These are phyloP conservation scores for Danio albolineatus DNA, from an alignment of 2,797 vertebrate genomes.

Conservation along the genomic window DNA sequence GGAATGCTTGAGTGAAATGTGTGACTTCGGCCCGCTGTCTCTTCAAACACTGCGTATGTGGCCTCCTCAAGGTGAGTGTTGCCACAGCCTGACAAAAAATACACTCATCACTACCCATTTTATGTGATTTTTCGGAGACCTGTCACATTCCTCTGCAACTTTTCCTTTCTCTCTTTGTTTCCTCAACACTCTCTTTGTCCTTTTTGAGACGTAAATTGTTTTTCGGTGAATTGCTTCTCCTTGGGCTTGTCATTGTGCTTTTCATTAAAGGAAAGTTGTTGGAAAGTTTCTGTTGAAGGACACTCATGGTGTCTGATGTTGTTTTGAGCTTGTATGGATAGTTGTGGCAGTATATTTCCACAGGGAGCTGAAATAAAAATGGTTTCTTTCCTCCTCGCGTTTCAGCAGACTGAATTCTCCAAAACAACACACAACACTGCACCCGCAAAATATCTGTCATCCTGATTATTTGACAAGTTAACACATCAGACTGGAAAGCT, in stretches of 20 bases:
- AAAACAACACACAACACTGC: not conserved
- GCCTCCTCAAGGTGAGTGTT: constrained; percentile 55
- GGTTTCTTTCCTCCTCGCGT: not conserved
- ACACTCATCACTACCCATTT: constrained; percentile 53
- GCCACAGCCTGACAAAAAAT: constrained; percentile 47
- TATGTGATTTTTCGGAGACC: constrained; percentile 51
- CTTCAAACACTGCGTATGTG: constrained; percentile 31
- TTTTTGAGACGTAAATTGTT: constrained; percentile 60
- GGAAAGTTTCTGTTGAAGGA: constrained; percentile 56
- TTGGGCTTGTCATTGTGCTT: constrained; percentile 59
- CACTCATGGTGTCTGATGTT: constrained; percentile 51
- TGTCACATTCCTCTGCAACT: constrained; percentile 52
- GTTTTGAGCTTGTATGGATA: constrained; percentile 52
- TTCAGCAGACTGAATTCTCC: constrained; percentile 27
- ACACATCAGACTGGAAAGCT: too few relatives aligned
- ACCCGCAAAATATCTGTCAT: not conserved
- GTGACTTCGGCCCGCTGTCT: constrained; percentile 57
- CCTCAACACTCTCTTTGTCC: constrained; percentile 40
- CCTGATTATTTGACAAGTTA: not conserved
- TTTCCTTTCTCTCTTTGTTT: constrained; percentile 53
- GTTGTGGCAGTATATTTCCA: constrained; percentile 34
- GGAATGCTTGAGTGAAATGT: constrained; percentile 67
- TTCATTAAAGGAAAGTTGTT: constrained; percentile 57
- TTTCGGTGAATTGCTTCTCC: constrained; percentile 58
- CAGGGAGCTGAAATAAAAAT: constrained; percentile 33